Conservation (phyloP, 2,797 vertebrate species). For the Sebastes taczanowskii region DNA sequence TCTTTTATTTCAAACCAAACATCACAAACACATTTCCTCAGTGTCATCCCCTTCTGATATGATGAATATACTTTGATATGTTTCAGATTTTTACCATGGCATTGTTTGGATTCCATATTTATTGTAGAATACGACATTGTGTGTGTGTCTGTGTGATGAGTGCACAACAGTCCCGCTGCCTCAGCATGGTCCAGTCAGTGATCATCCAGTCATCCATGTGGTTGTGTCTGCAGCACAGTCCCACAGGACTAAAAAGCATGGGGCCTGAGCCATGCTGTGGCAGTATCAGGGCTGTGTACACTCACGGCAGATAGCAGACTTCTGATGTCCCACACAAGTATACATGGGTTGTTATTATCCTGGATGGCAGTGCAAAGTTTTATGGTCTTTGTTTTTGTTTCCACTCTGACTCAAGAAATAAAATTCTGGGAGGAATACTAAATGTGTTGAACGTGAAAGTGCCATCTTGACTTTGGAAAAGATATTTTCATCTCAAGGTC, state of each 20-base stretch:
- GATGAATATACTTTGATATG: neutral
- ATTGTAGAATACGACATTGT: slow-evolving; percentile 9
- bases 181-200: neutral
- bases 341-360: neutral
- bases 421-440: slow-evolving; percentile 3
- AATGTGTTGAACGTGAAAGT: neutral
- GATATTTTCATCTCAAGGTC: neutral
- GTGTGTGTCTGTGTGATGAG: neutral
- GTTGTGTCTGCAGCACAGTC: neutral
- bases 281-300: neutral
- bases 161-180: neutral
- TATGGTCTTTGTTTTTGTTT: slow-evolving; percentile 9
- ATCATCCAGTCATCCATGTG: neutral
- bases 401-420: slow-evolving; percentile 21
- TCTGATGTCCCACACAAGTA: neutral
- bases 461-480: neutral
- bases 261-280: neutral
- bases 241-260: neutral
- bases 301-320: neutral
- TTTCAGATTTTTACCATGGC: slow-evolving; percentile 9
- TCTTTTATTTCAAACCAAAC: slow-evolving; percentile 7
- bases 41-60: neutral
- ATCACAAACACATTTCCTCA: neutral
- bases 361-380: neutral
- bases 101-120: slow-evolving; percentile 44